Evolutionary conservation across 2,888 invertebrate genomes (phyloP), one percentile per base, ranked within the genome.

Genomic region (Acanthosepion pharaonis): DNA sequence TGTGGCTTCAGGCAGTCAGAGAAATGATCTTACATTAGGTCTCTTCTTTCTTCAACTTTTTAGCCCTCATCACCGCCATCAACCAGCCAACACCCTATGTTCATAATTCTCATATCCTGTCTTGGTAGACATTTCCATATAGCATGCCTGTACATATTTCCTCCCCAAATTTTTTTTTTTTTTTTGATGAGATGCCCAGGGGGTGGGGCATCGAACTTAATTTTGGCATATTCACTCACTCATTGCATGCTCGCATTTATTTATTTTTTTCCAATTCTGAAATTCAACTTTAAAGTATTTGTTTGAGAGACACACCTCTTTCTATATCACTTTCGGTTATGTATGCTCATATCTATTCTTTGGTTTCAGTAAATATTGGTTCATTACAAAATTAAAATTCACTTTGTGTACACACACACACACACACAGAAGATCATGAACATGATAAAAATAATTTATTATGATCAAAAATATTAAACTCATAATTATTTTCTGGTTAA

Each of bases 81-180:
- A 4, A 4, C 78, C 78, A 15, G 8, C 25, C 78, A 64, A 15
- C 64, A 6, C 25, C 78, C n/a, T n/a, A n/a, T 23, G 9, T 78
- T 78, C n/a, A 78, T 78, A 78, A 78, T 78, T 78, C 78, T 78
- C 78, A 33, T 33, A 78, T 78, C 78, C 78, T 78, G 78, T 78
- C 78, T n/a, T n/a, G 78, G n/a, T 78, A n/a, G 78, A 78, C 9
- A 15, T 33, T 33, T 78, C n/a, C 78, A 20, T 23, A 23, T 15
- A 4, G 33, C 28, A 11, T 18, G n/a, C 78, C 78, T 33, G 78
- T 33, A 78, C 11, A 33, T 78, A 78, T 78, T 78, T 78, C 78
- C n/a, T 78, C 4, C 15, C 0, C 11, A 11, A 64, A 42, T 3
- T 42, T 42, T 42, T 42, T 42, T 8, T 78, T 78, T 78, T 78